Conservation (phyloP, 2,113 vertebrate genomes). For the Haliaeetus leucogaster region DNA sequence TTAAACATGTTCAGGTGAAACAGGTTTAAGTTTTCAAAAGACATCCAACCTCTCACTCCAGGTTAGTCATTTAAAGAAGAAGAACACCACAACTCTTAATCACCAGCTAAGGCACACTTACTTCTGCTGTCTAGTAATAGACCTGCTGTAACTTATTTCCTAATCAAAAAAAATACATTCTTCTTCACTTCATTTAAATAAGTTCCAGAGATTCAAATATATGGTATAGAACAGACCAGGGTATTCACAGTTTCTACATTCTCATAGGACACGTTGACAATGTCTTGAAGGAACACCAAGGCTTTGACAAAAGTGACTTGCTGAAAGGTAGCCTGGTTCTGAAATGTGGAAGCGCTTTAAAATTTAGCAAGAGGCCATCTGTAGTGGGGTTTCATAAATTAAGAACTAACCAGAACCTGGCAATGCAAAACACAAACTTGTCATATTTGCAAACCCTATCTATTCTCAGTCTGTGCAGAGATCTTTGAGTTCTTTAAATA, state of each 20-base stretch:
- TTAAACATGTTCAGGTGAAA: slow-evolving; percentile 93
- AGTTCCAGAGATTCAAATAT: slow-evolving; percentile 62
- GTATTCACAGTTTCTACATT: slow-evolving; percentile 33
- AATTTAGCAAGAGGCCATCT: slow-evolving; percentile 15
- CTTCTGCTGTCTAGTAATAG: slow-evolving; percentile 76
- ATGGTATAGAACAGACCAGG: slow-evolving; percentile 34
- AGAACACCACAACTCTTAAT: slow-evolving; percentile 74
- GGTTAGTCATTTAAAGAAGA: slow-evolving; percentile 83
- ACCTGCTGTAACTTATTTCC: slow-evolving; percentile 69
- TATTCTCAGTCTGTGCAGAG: neutral
- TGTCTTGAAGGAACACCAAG: slow-evolving; percentile 66
- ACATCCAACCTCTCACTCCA: slow-evolving; percentile 85
- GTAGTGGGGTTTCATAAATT: neutral
- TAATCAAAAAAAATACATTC: slow-evolving; percentile 69
- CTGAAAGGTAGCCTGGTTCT: slow-evolving; percentile 28
- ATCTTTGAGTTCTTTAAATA: neutral
- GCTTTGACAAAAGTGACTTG: slow-evolving; percentile 83
- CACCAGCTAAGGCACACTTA: slow-evolving; percentile 75
- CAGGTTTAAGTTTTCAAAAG: slow-evolving; percentile 88
- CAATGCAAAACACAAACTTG: neutral
- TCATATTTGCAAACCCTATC: neutral
- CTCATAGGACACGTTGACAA: slow-evolving; percentile 16
- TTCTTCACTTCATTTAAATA: slow-evolving; percentile 61
- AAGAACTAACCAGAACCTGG: neutral
- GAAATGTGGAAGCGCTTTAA: neutral